A percentile compares a stretch with the other conserved stretches of the same genome.
Conservation (phyloP, 1,140 invertebrate genomes). For the Globodera ellingtonae region DNA sequence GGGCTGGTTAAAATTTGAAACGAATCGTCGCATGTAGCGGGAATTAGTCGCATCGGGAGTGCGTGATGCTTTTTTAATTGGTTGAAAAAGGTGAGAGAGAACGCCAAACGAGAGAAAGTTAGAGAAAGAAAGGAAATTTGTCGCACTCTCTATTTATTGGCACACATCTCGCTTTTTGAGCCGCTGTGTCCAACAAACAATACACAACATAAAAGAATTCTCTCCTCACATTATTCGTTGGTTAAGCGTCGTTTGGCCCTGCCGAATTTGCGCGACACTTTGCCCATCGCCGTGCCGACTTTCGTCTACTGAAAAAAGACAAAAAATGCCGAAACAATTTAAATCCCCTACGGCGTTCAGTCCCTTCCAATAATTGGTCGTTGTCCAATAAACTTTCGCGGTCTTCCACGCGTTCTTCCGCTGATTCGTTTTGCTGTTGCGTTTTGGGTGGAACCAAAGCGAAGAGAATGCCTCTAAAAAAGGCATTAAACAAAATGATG, state of each 20-base stretch:
- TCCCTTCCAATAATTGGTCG: slow-evolving; percentile 2
- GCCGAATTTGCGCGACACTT: neutral
- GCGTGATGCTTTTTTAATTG: too few species aligned
- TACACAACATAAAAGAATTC: too few species aligned
- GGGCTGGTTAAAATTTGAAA: too few species aligned
- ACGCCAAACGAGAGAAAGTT: too few species aligned
- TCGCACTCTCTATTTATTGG: too few species aligned
- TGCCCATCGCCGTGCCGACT: neutral
- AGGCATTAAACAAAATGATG: neutral
- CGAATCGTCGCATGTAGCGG: too few species aligned
- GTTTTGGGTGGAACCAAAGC: slow-evolving; percentile 39
- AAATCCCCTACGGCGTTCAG: neutral
- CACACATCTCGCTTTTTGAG: too few species aligned
- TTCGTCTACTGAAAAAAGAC: neutral
- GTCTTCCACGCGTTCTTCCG: slow-evolving; percentile 4
- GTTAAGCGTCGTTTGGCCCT: neutral
- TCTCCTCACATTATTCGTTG: neutral
- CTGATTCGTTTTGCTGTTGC: slow-evolving; percentile 8
- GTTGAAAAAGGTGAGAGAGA: too few species aligned
- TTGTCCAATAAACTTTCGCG: neutral
- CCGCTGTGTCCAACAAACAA: too few species aligned
- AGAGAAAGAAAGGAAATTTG: too few species aligned
- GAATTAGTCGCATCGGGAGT: too few species aligned
- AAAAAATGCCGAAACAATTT: too few species aligned
- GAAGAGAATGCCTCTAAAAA: slow-evolving; percentile 51